Evolutionary conservation across 2,888 invertebrate species (phyloP), one percentile per base, ranked within the genome.

Genomic region (Drosophila macrospina): DNA sequence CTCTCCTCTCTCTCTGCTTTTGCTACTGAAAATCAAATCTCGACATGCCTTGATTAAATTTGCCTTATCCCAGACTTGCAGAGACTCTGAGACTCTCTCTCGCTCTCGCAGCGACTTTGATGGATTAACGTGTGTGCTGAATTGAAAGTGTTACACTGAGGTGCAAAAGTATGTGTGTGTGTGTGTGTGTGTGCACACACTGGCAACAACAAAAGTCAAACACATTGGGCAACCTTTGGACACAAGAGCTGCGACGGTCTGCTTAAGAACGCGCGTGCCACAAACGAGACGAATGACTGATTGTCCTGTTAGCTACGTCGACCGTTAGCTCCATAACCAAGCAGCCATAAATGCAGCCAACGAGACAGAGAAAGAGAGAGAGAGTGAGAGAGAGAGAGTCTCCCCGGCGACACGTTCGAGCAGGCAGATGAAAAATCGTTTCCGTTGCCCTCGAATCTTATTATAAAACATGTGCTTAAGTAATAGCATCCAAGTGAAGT

Each of bases 381-480:
- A n/a, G n/a, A n/a, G n/a, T n/a, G 11, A 10, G 28, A 28, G 4
- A 10, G 15, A 16, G 16, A 16, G 36, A 7, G 34, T 45, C 41
- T 57, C 44, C 54, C 62, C 44, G 60, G 70, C 83, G 88, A 84
- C 87, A 83, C 87, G 83, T 88, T 87, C 69, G 77, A 70, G 69
- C 56, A 52, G 74, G 66, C 87, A 86, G 67, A 83, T 83, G 83
- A 83, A 88, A 83, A 88, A 83, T 83, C 74, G 83, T 81, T 80
- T 67, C 32, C 62, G 61, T 69, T 59, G 50, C 50, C 51, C 56
- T 66, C 69, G 57, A 73, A 70, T 85, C 89, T 74, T 81, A 84
- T 89, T 84, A 84, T 80, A 89, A 89, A 85, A 87, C 89, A 89
- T 84, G 87, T 84, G 89, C 89, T 83, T 88, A 82, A 82, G 84